These are phyloP conservation scores for Merops nubicus DNA, from an alignment of 2,113 vertebrate genomes.

Conservation along the genomic window DNA sequence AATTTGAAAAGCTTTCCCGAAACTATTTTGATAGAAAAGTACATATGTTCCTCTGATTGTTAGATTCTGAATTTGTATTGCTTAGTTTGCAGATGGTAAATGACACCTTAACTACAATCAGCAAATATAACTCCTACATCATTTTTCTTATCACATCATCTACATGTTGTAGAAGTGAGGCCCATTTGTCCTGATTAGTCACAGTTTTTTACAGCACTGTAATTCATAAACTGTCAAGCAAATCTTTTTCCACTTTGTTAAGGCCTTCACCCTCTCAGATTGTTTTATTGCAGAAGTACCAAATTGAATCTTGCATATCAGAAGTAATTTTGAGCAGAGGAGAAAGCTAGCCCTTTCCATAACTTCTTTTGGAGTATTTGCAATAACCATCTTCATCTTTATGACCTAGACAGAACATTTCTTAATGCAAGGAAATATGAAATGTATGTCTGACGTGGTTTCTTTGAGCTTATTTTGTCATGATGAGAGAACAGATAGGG, in stretches of 20 bases:
- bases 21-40: neutral
- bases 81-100: neutral
- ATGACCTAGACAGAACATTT: neutral
- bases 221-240: conserved; percentile 58
- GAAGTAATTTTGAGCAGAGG: conserved; percentile 32
- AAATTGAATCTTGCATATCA: conserved; percentile 62
- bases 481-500: neutral
- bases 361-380: conserved; percentile 14
- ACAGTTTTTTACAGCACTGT: conserved; percentile 43
- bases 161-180: neutral
- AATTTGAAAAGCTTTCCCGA: neutral
- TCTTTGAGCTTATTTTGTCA: neutral
- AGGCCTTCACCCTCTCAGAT: conserved; percentile 4
- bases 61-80: neutral
- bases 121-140: neutral
- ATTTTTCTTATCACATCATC: conserved; percentile 36
- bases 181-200: conserved; percentile 75
- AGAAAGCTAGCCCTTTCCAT: neutral
- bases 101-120: conserved; percentile 22
- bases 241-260: conserved; percentile 38
- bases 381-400: neutral
- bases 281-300: conserved; percentile 57
- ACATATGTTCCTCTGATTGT: neutral
- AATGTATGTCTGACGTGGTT: accelerated
- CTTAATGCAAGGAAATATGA: neutral